phyloP scores from a whole-genome alignment of 2,113 vertebrate genomes.

The Myiozetetes cayanensis region DNA sequence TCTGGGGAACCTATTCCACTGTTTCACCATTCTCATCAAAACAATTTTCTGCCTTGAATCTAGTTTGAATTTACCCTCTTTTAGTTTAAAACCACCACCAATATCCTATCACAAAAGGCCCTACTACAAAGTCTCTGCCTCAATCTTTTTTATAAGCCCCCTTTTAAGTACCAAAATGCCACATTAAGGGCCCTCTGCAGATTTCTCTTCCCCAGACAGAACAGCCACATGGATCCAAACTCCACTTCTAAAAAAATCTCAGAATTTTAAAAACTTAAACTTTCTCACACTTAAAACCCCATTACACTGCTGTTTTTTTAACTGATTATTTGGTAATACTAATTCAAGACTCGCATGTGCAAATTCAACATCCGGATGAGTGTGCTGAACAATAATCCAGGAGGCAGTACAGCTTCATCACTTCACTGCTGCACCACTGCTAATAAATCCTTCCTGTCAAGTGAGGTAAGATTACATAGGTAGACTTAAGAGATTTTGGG shows the following conservation, averaged over 20 bases:
- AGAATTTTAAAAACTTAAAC: neutral
- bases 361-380: neutral
- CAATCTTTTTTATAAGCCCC: neutral
- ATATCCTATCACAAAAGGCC: neutral
- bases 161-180: neutral
- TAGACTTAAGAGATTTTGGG: neutral
- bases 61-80: neutral
- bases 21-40: neutral
- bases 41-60: neutral
- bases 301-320: neutral
- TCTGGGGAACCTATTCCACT: neutral
- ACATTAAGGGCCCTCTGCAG: neutral
- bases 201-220: neutral
- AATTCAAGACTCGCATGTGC: neutral
- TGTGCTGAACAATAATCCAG: neutral
- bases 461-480: neutral
- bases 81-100: neutral
- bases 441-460: neutral
- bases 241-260: neutral
- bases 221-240: neutral
- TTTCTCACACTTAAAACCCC: neutral
- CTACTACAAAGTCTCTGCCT: neutral
- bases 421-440: neutral
- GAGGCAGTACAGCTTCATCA: neutral
- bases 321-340: neutral